Evolutionary conservation across 2,113 vertebrate genomes (phyloP).

Genomic region (Leptodactylus fuscus): DNA sequence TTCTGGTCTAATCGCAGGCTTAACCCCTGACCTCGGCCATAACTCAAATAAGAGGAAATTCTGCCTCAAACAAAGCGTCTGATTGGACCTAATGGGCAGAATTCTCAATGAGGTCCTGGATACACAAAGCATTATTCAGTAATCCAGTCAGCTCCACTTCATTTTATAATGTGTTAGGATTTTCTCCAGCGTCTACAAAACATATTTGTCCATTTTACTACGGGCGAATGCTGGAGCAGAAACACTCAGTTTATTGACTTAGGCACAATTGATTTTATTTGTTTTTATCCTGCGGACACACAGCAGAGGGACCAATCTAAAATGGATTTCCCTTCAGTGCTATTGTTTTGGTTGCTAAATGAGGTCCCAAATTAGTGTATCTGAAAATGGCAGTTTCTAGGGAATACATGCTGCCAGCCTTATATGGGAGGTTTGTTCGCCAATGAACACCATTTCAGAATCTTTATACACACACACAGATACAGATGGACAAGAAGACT

Average conservation of each 20-base stretch:
- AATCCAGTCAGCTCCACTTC: background rate
- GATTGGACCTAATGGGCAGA: constrained; percentile 18
- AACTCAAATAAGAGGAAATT: constrained; percentile 20
- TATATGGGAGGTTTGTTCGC: too few species aligned
- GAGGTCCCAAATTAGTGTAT: background rate
- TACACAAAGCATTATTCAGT: background rate
- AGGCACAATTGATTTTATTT: constrained; percentile 1
- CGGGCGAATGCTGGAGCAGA: background rate
- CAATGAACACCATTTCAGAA: too few species aligned
- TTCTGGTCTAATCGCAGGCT: constrained; percentile 48
- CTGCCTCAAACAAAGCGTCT: background rate
- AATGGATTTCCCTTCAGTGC: background rate
- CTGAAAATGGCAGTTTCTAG: background rate
- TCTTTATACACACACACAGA: too few species aligned
- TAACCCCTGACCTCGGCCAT: constrained; percentile 35
- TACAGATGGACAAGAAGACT: too few species aligned
- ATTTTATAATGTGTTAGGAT: background rate
- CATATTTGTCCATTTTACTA: constrained; percentile 17
- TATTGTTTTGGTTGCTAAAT: background rate
- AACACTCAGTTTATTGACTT: background rate
- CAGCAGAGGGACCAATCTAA: background rate
- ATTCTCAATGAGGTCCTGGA: constrained; percentile 3
- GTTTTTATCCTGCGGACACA: background rate
- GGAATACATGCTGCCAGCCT: background rate
- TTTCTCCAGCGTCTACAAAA: background rate